Conservation (phyloP, 2,113 vertebrate species). For the Candoia aspera region DNA sequence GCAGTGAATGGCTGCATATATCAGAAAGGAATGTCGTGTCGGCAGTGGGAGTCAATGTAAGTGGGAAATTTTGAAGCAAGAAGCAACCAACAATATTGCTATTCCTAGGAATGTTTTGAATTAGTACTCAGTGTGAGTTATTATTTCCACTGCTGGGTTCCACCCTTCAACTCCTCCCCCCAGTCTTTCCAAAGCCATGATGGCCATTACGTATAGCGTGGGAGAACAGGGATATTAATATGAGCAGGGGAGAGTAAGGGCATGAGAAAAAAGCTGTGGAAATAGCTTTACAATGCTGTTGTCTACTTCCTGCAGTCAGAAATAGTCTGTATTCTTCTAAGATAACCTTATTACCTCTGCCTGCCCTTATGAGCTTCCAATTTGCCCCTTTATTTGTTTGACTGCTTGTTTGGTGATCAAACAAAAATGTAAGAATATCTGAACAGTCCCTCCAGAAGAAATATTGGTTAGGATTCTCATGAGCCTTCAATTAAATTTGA, state of each 20-base stretch:
- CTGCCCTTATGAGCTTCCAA: not conserved
- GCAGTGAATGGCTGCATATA: not conserved
- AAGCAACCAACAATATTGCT: slow-evolving; percentile 9
- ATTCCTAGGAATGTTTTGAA: slow-evolving; percentile 12
- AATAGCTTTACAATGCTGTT: slow-evolving; percentile 8
- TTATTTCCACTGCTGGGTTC: slow-evolving; percentile 47
- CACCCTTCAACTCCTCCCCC: not conserved
- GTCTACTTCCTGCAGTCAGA: not conserved
- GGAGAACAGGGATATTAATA: slow-evolving; percentile 39
- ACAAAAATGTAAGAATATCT: not conserved
- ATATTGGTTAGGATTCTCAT: slow-evolving; percentile 37
- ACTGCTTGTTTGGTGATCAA: not conserved
- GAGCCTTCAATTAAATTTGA: not conserved
- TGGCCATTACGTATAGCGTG: slow-evolving; percentile 35
- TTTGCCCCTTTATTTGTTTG: not conserved
- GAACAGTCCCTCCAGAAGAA: not conserved
- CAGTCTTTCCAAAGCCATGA: slow-evolving; percentile 3
- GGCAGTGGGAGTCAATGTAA: slow-evolving; percentile 47
- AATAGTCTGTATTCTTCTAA: slow-evolving; percentile 22
- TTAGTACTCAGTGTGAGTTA: slow-evolving; percentile 37
- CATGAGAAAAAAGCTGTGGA: slow-evolving; percentile 50
- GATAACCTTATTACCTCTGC: not conserved
- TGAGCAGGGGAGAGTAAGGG: slow-evolving; percentile 44
- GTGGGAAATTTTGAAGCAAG: slow-evolving; percentile 52
- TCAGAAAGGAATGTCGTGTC: slow-evolving; percentile 16